A percentile compares a stretch with the other conserved stretches of the same genome.
Evolutionary conservation across 2,113 vertebrate genomes (phyloP).

Genomic region (Athene noctua): DNA sequence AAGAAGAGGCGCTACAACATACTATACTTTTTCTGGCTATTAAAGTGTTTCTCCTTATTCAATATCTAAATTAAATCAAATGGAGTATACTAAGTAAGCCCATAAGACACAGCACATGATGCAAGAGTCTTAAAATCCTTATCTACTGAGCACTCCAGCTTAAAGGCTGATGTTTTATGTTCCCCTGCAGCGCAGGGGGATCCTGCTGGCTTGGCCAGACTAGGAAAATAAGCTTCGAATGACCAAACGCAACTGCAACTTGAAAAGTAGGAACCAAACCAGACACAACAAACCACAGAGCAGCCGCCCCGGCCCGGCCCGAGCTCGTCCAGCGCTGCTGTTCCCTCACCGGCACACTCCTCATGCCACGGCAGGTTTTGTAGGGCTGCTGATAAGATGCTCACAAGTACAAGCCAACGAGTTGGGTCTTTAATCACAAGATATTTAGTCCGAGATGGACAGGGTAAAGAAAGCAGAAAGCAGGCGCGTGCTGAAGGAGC

Average conservation of each 20-base stretch:
- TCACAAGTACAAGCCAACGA: conserved; percentile 63
- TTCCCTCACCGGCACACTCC: conserved; percentile 74
- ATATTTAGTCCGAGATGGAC: conserved; percentile 46
- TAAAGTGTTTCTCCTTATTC: conserved; percentile 76
- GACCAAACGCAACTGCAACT: conserved; percentile 81
- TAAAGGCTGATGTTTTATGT: conserved; percentile 72
- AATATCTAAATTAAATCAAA: conserved; percentile 82
- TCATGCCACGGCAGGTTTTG: not conserved
- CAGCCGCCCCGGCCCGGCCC: conserved; percentile 33
- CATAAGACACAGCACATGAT: conserved; percentile 72
- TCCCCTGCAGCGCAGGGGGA: conserved; percentile 75
- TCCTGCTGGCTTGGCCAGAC: conserved; percentile 83
- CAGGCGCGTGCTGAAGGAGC: accelerated
- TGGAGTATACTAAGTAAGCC: conserved; percentile 74
- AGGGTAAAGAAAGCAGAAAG: not conserved
- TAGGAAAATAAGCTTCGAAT: conserved; percentile 79
- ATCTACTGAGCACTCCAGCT: conserved; percentile 73
- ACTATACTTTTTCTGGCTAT: conserved; percentile 68
- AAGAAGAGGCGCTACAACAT: conserved; percentile 5
- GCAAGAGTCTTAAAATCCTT: conserved; percentile 77
- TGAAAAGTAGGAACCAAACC: conserved; percentile 80
- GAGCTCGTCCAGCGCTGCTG: conserved; percentile 42
- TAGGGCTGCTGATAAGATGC: conserved; percentile 77
- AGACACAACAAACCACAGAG: conserved; percentile 91
- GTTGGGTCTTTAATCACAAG: conserved; percentile 68